These are phyloP conservation scores for Sebastes oblongus DNA, from an alignment of 2,797 vertebrate genomes.

Conservation along the genomic window DNA sequence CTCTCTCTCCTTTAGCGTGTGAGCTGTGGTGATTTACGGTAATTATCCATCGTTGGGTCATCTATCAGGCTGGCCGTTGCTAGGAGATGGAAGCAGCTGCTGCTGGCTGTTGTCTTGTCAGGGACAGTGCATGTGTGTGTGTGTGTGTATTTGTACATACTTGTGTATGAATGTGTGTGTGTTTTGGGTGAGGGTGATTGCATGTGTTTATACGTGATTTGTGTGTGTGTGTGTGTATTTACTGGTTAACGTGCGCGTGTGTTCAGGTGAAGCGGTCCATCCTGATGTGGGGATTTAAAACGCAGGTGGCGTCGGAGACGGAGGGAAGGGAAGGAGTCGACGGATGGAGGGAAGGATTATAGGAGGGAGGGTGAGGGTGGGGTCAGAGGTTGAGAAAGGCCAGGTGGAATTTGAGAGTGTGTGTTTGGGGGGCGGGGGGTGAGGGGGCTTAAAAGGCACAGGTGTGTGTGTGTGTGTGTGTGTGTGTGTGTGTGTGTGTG, in stretches of 20 bases:
- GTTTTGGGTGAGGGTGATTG: conserved; percentile 6
- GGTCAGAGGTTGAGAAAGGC: conserved; percentile 73
- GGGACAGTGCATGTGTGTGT: conserved; percentile 60
- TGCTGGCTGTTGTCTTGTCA: conserved; percentile 94
- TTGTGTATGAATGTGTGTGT: conserved; percentile 22
- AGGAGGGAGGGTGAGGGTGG: conserved; percentile 48
- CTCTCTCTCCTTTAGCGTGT: conserved; percentile 81
- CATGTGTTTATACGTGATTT: not conserved
- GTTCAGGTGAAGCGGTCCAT: conserved; percentile 65
- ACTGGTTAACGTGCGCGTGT: not conserved
- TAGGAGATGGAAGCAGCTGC: conserved; percentile 98
- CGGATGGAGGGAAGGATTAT: conserved; percentile 57
- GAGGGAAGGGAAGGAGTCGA: conserved; percentile 48
- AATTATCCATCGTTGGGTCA: conserved; percentile 98
- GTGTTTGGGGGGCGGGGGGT: conserved; percentile 1
- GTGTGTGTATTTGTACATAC: conserved; percentile 13
- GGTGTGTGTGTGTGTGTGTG: no score
- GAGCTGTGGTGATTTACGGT: conserved; percentile 97
- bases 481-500: no score
- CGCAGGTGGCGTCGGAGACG: conserved; percentile 67
- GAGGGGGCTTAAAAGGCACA: not conserved
- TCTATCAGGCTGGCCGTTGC: conserved; percentile 97
- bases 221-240: not conserved
- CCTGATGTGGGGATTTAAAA: conserved; percentile 75
- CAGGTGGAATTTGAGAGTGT: conserved; percentile 65